A percentile compares a stretch with the other conserved stretches of the same genome.
phyloP scores from a whole-genome alignment of 2,888 invertebrate genomes.

The Artemia sinica region DNA sequence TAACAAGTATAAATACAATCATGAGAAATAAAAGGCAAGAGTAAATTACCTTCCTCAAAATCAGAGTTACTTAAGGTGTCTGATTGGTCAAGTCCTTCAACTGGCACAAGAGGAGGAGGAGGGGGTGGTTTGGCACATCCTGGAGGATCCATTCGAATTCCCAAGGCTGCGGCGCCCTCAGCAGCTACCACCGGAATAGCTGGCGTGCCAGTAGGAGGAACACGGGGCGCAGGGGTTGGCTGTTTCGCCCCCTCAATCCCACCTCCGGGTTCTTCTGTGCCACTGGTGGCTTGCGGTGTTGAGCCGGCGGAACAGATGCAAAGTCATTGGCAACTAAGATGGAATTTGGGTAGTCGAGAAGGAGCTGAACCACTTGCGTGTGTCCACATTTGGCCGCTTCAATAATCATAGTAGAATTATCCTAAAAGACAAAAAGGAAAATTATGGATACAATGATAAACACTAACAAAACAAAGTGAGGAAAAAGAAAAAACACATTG shows the following conservation, averaged over 20 bases:
- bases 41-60: not conserved
- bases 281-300: conserved; percentile 22
- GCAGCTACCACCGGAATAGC: not conserved
- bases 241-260: conserved; percentile 22
- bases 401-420: conserved; percentile 94
- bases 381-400: conserved; percentile 97
- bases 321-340: conserved; percentile 43
- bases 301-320: conserved; percentile 23
- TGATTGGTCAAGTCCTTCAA: not conserved
- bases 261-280: conserved; percentile 16
- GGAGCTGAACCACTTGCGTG: conserved; percentile 77
- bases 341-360: conserved; percentile 83
- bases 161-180: not conserved
- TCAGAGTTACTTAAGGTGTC: not conserved
- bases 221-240: conserved; percentile 21
- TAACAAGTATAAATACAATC: too few species aligned
- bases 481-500: too few species aligned
- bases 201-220: conserved; percentile 18
- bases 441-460: too few species aligned
- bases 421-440: conserved; percentile 35
- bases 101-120: not conserved
- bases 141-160: conserved; percentile 18
- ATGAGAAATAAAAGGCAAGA: not conserved
- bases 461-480: too few species aligned
- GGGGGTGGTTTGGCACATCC: conserved; percentile 16